phyloP scores from a whole-genome alignment of 2,113 vertebrate genomes.

The Rhipidura dahli region DNA sequence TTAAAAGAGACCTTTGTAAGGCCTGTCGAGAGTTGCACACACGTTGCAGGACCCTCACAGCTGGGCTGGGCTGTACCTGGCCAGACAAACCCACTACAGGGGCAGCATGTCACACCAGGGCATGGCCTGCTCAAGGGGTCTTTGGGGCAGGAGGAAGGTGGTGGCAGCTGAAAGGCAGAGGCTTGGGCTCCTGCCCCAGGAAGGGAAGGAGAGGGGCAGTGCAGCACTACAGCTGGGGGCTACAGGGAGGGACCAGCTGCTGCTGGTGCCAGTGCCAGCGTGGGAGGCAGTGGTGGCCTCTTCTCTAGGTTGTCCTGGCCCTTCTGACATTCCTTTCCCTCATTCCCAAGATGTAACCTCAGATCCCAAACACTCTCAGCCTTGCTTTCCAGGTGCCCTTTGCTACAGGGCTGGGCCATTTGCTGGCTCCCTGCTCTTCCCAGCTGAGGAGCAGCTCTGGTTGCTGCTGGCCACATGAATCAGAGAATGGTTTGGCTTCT shows the following conservation, averaged over 20 bases:
- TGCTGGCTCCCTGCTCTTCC: background rate
- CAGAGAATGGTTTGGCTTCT: background rate
- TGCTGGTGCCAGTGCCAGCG: background rate
- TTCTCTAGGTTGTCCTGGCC: background rate
- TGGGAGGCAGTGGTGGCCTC: background rate
- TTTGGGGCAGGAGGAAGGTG: background rate
- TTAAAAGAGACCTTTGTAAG: background rate
- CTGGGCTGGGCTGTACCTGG: fast-evolving
- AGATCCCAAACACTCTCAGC: background rate
- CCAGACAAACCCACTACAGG: fast-evolving
- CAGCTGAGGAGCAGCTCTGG: background rate
- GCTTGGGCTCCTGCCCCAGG: background rate
- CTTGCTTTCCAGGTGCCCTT: background rate
- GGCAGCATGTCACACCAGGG: fast-evolving
- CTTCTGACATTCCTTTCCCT: background rate
- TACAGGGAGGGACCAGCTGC: background rate
- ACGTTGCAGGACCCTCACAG: fast-evolving
- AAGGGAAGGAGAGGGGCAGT: background rate
- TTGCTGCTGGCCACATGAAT: background rate
- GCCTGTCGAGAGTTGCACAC: background rate
- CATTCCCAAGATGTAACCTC: background rate
- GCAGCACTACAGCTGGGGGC: background rate
- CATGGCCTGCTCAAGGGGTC: fast-evolving
- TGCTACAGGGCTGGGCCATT: background rate
- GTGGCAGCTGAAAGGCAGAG: background rate